phyloP scores from a whole-genome alignment of 2,888 invertebrate genomes.

The Sepiola atlantica region DNA sequence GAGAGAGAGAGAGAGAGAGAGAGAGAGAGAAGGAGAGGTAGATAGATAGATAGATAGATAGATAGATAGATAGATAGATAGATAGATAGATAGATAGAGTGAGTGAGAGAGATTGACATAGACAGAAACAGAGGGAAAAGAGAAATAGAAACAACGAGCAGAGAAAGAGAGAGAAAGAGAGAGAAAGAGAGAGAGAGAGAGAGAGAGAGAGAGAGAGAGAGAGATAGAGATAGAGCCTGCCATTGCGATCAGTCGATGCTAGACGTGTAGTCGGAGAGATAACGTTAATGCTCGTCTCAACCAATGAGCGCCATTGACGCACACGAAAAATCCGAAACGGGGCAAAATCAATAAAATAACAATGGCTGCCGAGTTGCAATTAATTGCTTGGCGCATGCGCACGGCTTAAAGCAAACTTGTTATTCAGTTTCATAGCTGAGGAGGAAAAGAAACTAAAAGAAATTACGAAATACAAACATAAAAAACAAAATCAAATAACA shows the following conservation, averaged over 20 bases:
- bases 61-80: no score
- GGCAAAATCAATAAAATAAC: background rate
- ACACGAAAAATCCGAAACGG: background rate
- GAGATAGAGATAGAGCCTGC: no score
- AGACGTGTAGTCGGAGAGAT: background rate
- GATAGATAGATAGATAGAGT: no score
- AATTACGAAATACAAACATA: background rate
- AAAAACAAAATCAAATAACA: background rate
- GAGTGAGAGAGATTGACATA: no score
- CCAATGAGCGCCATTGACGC: background rate
- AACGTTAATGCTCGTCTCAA: constrained; percentile 15
- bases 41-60: no score
- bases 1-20: no score
- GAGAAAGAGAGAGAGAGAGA: no score
- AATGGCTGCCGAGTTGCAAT: constrained; percentile 5
- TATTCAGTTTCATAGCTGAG: background rate
- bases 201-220: no score
- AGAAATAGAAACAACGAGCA: no score
- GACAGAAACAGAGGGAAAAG: no score
- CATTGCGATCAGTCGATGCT: background rate
- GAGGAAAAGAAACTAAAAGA: background rate
- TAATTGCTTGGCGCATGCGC: constrained; percentile 19
- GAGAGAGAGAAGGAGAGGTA: no score
- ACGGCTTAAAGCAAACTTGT: constrained; percentile 12
- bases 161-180: no score